These are phyloP conservation scores for Saguinus midas DNA, from an alignment of 2,113 vertebrate species.

Conservation along the genomic window DNA sequence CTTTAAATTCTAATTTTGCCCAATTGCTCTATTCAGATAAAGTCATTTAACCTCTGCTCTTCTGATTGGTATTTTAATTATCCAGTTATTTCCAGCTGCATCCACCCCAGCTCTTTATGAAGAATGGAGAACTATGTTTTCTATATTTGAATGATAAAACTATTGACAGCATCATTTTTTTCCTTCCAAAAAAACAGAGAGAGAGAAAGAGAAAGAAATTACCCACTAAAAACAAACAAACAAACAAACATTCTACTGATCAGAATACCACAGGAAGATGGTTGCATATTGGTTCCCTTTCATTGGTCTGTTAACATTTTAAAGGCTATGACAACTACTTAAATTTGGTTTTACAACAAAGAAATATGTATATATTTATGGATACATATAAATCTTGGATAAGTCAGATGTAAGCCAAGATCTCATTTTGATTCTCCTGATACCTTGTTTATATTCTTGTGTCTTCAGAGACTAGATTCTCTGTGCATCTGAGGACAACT, in stretches of 20 bases:
- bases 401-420: background rate
- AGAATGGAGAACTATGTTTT: constrained; percentile 40
- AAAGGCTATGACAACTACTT: constrained; percentile 26
- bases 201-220: background rate
- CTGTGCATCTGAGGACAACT: background rate
- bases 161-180: background rate
- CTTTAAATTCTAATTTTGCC: constrained; percentile 47
- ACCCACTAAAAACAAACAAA: background rate
- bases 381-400: background rate
- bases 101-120: constrained; percentile 34
- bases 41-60: constrained; percentile 54
- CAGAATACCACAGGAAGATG: background rate
- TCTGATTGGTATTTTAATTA: constrained; percentile 65
- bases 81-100: constrained; percentile 39
- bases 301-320: constrained; percentile 30
- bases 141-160: constrained; percentile 50
- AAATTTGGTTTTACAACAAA: background rate
- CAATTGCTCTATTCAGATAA: constrained; percentile 57
- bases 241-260: background rate
- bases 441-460: background rate
- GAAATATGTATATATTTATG: background rate
- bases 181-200: background rate
- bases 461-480: background rate
- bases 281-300: background rate
- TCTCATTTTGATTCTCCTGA: background rate